phyloP scores from a whole-genome alignment of 2,888 invertebrate genomes.

The Latrodectus elegans region DNA sequence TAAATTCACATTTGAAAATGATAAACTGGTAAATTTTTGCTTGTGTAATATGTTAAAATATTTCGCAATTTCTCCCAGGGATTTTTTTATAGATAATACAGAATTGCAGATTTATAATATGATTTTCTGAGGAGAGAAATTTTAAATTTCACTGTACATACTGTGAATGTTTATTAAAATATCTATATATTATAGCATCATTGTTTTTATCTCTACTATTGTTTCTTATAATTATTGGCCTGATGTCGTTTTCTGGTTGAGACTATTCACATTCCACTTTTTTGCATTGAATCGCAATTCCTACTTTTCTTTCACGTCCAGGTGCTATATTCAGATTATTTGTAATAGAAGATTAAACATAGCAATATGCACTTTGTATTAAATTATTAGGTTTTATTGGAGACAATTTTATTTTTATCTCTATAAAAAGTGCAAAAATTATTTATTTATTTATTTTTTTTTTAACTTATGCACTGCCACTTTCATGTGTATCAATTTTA shows the following conservation, averaged over 20 bases:
- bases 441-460: background rate
- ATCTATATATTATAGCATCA: too few species aligned
- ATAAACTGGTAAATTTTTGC: background rate
- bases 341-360: background rate
- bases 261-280: too few species aligned
- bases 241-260: too few species aligned
- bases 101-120: too few species aligned
- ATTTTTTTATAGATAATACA: too few species aligned
- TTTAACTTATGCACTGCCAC: slow-evolving; percentile 17
- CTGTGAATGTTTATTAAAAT: too few species aligned
- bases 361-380: background rate
- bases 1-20: background rate
- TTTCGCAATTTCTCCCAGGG: too few species aligned
- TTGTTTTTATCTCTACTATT: too few species aligned
- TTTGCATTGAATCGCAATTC: background rate
- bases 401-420: background rate
- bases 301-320: background rate
- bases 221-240: too few species aligned
- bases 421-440: background rate
- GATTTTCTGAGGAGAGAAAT: too few species aligned
- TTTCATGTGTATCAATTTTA: slow-evolving; percentile 12
- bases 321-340: background rate
- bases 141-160: too few species aligned
- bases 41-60: too few species aligned
- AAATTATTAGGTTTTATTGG: background rate